Percentiles rank a stretch among this genome's conserved stretches.
phyloP scores from a whole-genome alignment of 2,888 invertebrate genomes.

The Trichacis sp. region DNA sequence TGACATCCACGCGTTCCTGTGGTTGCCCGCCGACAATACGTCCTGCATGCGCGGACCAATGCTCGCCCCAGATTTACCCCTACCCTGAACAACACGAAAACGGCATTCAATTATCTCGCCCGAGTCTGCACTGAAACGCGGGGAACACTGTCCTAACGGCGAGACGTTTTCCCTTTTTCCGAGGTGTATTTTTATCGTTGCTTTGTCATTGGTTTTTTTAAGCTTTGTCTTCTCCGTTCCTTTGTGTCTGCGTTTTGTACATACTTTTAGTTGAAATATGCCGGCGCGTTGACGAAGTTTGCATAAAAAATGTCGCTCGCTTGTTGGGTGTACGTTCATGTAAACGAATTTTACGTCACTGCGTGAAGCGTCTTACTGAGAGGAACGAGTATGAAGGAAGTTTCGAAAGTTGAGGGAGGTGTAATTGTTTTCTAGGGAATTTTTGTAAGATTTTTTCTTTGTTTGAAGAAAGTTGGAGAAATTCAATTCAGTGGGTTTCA shows the following conservation, averaged over 20 bases:
- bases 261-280: not conserved
- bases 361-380: not conserved
- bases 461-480: too few relatives aligned
- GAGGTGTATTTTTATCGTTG: not conserved
- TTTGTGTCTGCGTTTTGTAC: not conserved
- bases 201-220: not conserved
- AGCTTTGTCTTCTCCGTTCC: too few relatives aligned
- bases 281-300: not conserved
- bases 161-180: conserved; percentile 10
- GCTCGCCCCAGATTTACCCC: conserved; percentile 49
- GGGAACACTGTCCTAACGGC: conserved; percentile 26
- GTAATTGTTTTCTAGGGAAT: too few relatives aligned
- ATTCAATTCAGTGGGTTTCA: too few relatives aligned
- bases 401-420: not conserved
- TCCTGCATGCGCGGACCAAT: conserved; percentile 44
- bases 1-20: conserved; percentile 59
- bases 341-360: not conserved
- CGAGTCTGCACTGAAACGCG: conserved; percentile 53
- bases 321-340: not conserved
- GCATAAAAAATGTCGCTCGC: not conserved
- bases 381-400: not conserved
- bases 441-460: too few relatives aligned
- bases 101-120: conserved; percentile 60
- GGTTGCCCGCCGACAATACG: conserved; percentile 58
- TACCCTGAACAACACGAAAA: conserved; percentile 51